Evolutionary conservation across 2,797 vertebrate genomes (phyloP), one percentile per base, ranked within the genome.

Genomic region (Kryptopterus vitreolus): DNA sequence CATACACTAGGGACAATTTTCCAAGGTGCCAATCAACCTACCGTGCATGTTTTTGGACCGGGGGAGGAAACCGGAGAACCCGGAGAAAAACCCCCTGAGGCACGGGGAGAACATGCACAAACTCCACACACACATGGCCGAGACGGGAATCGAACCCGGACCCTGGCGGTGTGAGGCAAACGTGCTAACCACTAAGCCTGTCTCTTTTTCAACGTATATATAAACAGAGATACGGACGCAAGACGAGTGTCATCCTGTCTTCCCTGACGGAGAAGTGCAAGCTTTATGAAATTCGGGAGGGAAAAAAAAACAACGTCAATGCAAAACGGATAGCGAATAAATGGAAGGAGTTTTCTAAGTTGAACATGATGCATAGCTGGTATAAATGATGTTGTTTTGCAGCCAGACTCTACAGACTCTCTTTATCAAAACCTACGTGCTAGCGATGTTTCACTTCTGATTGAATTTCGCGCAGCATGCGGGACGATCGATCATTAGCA

Each of bases 241-340:
- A 77, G 72, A 75, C 43, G 53, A 8, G 61, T 84, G 75, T 80
- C 63, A 84, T 86, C 81, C n/a, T n/a, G n/a, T 43, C 38, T 88
- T 84, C 81, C 81, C 84, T 87, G 78, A 83, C 77, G 87, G 85
- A 88, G 85, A 88, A 87, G 82, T 89, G 87, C 86, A 83, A 53
- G 86, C 24, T 35, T 81, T 76, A 73, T 78, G 63, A 83, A 77
- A 80, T 63, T 55, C 63, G n/a, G n/a, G n/a, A n/a, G n/a, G n/a
- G n/a, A n/a, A n/a, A n/a, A n/a, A 85, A 77, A 80, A 69, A 38
- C 80, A 70, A 72, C 53, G 22, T 7, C 55, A 26, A 70, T 66
- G 50, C 57, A 69, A 46, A 50, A 73, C 48, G 48, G n/a, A 80
- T 26, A 82, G 10, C 73, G 38, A 73, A 73, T 63, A 59, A 77